phyloP scores from a whole-genome alignment of 2,888 invertebrate species.

The Tridacna gigas region DNA sequence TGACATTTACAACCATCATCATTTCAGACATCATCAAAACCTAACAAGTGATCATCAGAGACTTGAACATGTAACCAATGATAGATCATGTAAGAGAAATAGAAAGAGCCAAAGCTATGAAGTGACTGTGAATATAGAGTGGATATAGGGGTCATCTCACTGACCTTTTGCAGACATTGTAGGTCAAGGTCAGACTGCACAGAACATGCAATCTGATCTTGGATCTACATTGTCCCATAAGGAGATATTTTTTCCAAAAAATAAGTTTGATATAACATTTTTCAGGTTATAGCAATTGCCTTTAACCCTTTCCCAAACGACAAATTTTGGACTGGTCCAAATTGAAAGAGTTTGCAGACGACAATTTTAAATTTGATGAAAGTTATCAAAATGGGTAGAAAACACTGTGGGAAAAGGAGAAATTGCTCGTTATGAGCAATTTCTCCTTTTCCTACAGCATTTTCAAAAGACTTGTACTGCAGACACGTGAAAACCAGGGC shows the following conservation, averaged over 20 bases:
- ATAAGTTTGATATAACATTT: no score
- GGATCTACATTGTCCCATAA: no score
- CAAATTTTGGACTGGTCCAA: not conserved
- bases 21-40: not conserved
- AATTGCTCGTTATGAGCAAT: not conserved
- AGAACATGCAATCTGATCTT: not conserved
- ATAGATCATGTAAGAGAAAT: conserved; percentile 12
- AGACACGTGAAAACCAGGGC: not conserved
- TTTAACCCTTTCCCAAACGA: not conserved
- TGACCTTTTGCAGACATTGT: not conserved
- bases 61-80: not conserved
- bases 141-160: conserved; percentile 52
- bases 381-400: not conserved
- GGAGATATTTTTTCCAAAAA: no score
- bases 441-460: not conserved
- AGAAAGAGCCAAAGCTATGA: conserved; percentile 61
- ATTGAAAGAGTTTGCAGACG: not conserved
- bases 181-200: not conserved
- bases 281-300: no score
- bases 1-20: not conserved
- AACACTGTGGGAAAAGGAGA: not conserved
- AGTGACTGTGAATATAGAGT: conserved; percentile 68
- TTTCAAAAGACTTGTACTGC: not conserved
- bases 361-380: no score
- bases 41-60: not conserved